Conservation (phyloP, 2,888 invertebrate species). For the Cancer borealis region DNA sequence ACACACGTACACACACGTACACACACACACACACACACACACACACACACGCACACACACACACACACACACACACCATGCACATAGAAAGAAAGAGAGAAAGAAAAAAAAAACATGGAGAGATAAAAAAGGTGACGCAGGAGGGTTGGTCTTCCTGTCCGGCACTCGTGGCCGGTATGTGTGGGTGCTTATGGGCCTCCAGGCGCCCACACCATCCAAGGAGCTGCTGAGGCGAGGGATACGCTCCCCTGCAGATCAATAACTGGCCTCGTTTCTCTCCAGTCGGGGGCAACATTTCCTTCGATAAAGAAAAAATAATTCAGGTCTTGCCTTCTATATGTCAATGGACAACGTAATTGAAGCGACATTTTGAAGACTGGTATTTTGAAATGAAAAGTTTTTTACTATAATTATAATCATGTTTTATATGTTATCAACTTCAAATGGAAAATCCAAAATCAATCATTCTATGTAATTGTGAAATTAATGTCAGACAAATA, state of each 20-base stretch:
- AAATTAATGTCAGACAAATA: not conserved
- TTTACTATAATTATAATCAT: not conserved
- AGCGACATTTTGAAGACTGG: not conserved
- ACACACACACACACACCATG: not conserved
- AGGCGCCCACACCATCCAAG: slow-evolving; percentile 20
- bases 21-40: no score
- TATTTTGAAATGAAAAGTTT: not conserved
- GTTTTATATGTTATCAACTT: not conserved
- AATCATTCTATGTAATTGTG: not conserved
- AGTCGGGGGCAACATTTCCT: not conserved
- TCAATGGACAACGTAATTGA: not conserved
- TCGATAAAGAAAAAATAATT: not conserved
- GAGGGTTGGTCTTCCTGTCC: not conserved
- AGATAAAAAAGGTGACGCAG: no score
- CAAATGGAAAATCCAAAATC: not conserved
- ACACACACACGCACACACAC: not conserved
- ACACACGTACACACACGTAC: no score
- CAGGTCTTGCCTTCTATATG: not conserved
- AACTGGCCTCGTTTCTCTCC: not conserved
- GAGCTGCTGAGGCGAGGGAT: not conserved
- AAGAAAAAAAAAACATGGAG: no score
- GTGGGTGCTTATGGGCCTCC: slow-evolving; percentile 20
- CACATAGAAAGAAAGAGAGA: not conserved
- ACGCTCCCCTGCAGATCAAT: slow-evolving; percentile 20
- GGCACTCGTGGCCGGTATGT: not conserved